Conservation (phyloP, 2,888 invertebrate genomes). For the Leptopilina syphax region DNA sequence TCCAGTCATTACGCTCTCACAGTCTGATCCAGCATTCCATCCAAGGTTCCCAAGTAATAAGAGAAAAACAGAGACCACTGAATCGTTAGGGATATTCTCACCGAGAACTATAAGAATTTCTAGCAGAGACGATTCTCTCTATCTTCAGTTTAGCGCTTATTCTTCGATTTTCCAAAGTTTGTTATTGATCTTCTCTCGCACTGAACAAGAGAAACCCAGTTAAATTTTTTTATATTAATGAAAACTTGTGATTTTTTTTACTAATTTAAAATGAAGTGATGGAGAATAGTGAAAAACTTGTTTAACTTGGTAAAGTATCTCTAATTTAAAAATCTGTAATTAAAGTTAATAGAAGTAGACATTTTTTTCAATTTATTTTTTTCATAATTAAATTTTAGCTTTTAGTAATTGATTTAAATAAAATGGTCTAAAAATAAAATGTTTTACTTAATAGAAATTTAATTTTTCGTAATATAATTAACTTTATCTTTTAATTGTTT, state of each 20-base stretch:
- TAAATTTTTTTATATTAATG: not conserved
- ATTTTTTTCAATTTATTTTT: too few species aligned
- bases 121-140: constrained; percentile 4
- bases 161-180: constrained; percentile 18
- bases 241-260: not conserved
- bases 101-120: constrained; percentile 32
- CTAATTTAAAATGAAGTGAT: too few species aligned
- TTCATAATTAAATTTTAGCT: too few species aligned
- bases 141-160: not conserved
- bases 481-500: too few species aligned
- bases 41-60: constrained; percentile 24
- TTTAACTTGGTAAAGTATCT: too few species aligned
- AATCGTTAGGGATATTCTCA: constrained; percentile 33
- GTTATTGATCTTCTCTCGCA: not conserved
- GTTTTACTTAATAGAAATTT: too few species aligned
- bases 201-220: not conserved
- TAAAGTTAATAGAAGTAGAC: too few species aligned
- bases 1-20: constrained; percentile 40
- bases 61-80: constrained; percentile 36
- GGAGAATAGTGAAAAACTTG: too few species aligned
- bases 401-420: too few species aligned
- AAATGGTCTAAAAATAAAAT: too few species aligned
- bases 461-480: too few species aligned
- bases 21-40: constrained; percentile 39
- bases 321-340: too few species aligned